phyloP scores from a whole-genome alignment of 2,113 vertebrate genomes.

The Poicephalus gulielmi region DNA sequence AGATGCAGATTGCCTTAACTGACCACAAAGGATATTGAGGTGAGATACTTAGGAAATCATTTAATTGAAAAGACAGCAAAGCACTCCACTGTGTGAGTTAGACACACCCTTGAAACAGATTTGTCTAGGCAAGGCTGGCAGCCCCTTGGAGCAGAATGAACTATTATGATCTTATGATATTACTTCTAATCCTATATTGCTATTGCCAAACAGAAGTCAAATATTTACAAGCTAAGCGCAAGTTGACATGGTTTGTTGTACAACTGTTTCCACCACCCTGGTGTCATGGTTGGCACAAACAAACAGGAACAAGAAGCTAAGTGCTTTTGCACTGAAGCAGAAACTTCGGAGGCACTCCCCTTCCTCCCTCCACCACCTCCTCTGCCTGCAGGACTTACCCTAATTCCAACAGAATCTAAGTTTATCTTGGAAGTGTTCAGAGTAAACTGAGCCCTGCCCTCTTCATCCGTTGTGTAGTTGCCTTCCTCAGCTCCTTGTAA shows the following conservation, averaged over 20 bases:
- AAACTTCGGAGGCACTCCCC: neutral
- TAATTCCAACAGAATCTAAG: neutral
- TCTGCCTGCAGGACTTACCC: slow-evolving; percentile 45
- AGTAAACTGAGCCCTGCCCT: slow-evolving; percentile 63
- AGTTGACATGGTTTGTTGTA: neutral
- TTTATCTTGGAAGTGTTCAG: slow-evolving; percentile 29
- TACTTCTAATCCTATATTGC: neutral
- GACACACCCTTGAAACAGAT: neutral
- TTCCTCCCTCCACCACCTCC: neutral
- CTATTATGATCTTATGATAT: neutral
- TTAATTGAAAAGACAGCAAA: neutral
- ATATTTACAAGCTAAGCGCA: neutral
- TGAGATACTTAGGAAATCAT: neutral
- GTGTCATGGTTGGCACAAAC: neutral
- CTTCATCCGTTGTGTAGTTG: slow-evolving; percentile 69
- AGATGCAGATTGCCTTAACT: neutral
- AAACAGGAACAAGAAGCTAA: neutral
- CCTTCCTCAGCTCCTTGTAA: neutral
- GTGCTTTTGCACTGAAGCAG: neutral
- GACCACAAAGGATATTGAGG: neutral
- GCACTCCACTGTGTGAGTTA: neutral
- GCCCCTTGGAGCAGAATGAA: neutral
- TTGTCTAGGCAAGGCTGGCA: neutral
- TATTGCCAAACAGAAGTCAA: neutral
- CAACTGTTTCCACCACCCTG: neutral